A percentile compares a stretch with the other conserved stretches of the same genome.
phyloP scores from a whole-genome alignment of 2,113 vertebrate species.

The Alethe castanea region DNA sequence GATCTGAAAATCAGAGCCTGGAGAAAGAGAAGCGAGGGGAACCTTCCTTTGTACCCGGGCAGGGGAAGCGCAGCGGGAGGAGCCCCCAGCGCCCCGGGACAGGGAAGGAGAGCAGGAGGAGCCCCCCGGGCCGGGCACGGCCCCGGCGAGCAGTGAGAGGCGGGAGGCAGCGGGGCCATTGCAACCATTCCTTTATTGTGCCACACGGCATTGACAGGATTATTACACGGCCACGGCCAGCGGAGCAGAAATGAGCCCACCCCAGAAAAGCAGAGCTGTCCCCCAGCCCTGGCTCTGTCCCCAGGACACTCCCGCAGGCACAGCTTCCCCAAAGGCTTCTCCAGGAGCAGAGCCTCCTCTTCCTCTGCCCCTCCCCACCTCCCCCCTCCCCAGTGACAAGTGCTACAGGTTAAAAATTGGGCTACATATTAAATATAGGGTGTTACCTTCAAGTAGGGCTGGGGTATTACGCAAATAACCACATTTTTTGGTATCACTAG shows the following conservation, averaged over 20 bases:
- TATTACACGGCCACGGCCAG: conserved; percentile 40
- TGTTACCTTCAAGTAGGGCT: conserved; percentile 44
- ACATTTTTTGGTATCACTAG: conserved; percentile 63
- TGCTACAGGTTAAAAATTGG: conserved; percentile 60
- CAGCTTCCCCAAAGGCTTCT: neutral
- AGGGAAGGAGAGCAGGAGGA: fast-evolving
- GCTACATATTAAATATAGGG: conserved; percentile 66
- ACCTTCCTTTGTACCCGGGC: fast-evolving
- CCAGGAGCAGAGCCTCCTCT: neutral
- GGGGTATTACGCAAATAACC: conserved; percentile 33
- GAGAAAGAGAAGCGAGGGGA: fast-evolving
- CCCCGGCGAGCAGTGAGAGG: neutral
- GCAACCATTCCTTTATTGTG: conserved; percentile 57
- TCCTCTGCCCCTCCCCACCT: neutral
- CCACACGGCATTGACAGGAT: conserved; percentile 41
- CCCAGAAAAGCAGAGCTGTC: neutral
- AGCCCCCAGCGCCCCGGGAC: no score
- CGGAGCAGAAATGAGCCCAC: neutral
- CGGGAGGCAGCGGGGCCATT: neutral
- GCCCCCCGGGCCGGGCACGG: fast-evolving
- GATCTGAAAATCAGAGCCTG: neutral
- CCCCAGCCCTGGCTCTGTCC: neutral
- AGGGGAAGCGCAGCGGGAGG: no score
- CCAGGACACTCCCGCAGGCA: neutral
- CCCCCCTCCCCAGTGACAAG: conserved; percentile 32